Base-by-base conservation (phyloP, 1,140 invertebrate genomes). In the Neoseiulus cucumeris region DNA sequence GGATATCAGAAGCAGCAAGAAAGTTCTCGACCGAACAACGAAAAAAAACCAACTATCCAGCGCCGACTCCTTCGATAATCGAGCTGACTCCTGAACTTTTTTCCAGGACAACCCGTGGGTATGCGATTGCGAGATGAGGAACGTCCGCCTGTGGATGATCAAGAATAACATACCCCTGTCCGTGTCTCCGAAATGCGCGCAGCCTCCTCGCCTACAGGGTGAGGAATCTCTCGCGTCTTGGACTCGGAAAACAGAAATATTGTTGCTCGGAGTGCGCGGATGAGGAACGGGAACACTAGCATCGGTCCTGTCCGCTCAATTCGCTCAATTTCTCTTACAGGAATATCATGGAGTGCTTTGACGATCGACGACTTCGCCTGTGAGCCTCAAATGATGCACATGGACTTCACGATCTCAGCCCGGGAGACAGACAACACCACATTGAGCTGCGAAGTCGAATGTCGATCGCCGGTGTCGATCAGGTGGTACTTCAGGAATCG, bases 401-500 rank as follows among this genome's bases (percentile, higher is more conserved):
- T 82, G 81, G 1, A 82, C 81, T 44, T 64, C 45, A 51, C 18
- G 42, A 66, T 68, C 41, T 66, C 42, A 30, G 66, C 67, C 28
- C 64, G 42, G 5, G 70, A 71, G 67, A 69, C 68, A 18, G 65
- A 65, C 25, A 68, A 70, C 47, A 86, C 86, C 0, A 89, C 87
- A 4, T 81, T 92, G n/a, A 78, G 82, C 12, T 93, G 90, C 71
- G 77, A 83, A 7, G 85, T 88, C 0, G 83, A 84, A 51, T 86
- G 86, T 0, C 79, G 88, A 64, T 89, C 89, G 0, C 79, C 84
- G 14, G 85, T 88, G 0, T 82, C 78, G 41, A 82, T 92, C 55
- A 85, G 84, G 68, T 92, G 90, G 90, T 86, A 86, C 70, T 89
- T 85, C 83, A 87, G 88, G 70, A 87, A 87, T 0, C 79, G 86